A percentile compares a stretch with the other conserved stretches of the same genome.
phyloP scores from a whole-genome alignment of 2,113 vertebrate species.

The Puma concolor region DNA sequence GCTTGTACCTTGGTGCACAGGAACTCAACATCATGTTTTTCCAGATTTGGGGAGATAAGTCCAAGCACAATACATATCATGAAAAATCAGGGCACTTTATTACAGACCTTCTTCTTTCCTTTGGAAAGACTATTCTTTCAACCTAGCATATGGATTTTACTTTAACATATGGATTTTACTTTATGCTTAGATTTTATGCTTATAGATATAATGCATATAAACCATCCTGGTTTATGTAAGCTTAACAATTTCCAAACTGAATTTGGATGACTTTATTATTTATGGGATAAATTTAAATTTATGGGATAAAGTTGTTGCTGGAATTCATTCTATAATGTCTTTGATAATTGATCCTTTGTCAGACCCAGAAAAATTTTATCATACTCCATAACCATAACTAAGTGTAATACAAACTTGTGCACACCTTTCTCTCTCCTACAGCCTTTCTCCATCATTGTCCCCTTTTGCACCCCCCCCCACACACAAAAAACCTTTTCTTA shows the following conservation, averaged over 20 bases:
- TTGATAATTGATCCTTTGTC: neutral
- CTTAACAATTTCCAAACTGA: conserved; percentile 51
- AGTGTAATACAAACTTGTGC: neutral
- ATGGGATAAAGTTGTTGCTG: conserved; percentile 1
- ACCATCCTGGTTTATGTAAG: neutral
- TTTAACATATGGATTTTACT: neutral
- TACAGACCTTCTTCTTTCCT: neutral
- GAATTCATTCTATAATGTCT: conserved; percentile 16
- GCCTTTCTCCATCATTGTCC: neutral
- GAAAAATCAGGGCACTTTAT: conserved; percentile 3
- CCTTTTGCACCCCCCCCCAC: neutral
- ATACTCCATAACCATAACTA: neutral
- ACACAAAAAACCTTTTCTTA: neutral
- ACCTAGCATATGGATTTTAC: neutral
- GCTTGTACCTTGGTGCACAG: neutral
- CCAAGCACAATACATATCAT: neutral
- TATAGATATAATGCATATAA: neutral
- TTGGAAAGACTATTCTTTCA: neutral
- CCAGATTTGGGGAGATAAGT: neutral
- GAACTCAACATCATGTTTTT: neutral
- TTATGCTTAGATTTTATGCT: neutral
- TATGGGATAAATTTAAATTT: conserved; percentile 28
- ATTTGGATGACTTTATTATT: conserved; percentile 34
- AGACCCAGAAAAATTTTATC: neutral
- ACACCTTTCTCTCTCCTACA: neutral